Evolutionary conservation across 2,888 invertebrate species (phyloP), one percentile per base, ranked within the genome.

Genomic region (Eubasilissa splendida): DNA sequence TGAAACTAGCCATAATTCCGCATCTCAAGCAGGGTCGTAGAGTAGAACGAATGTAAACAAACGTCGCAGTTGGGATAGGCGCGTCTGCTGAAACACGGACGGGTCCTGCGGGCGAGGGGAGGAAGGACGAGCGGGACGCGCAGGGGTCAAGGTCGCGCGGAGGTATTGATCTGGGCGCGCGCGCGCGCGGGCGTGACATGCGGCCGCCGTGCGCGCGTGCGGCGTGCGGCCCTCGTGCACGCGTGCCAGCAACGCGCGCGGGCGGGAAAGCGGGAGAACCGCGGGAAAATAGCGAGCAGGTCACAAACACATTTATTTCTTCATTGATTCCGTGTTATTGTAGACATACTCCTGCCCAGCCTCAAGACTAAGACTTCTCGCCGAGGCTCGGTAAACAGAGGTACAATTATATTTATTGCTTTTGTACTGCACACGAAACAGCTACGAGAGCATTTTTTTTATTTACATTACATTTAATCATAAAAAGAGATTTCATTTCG

Each of bases 91-190:
- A 66, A 66, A 66, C 42, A 33, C 42, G 12, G 66, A 11, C 66
- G 11, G 31, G 54, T 9, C 63, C 7, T 8, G 63, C 53, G 22
- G 22, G 33, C 50, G 50, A 11, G 14, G 42, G 60, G 11, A n/a
- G 63, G 60, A 63, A 50, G 14, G 52, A n/a, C 52, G 12, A 12
- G 65, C 56, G 85, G 86, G 86, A 86, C 85, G 85, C 86, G 86
- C 85, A 85, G 85, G 86, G 87, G 87, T 87, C 87, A 87, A 87
- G 87, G 87, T 75, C 79, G 86, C 86, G 84, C 84, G 84, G 85
- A 60, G 71, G 87, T 87, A 87, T 87, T 86, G 87, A 87, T 87
- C 87, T 86, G 85, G 84, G 74, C 71, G 75, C 76, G 75, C 75
- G 82, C 77, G 80, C 65, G 77, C 22, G 78, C 78, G 68, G 77